Evolutionary conservation across 2,888 invertebrate genomes (phyloP).

Genomic region (Drepanosiphum platanoidis): DNA sequence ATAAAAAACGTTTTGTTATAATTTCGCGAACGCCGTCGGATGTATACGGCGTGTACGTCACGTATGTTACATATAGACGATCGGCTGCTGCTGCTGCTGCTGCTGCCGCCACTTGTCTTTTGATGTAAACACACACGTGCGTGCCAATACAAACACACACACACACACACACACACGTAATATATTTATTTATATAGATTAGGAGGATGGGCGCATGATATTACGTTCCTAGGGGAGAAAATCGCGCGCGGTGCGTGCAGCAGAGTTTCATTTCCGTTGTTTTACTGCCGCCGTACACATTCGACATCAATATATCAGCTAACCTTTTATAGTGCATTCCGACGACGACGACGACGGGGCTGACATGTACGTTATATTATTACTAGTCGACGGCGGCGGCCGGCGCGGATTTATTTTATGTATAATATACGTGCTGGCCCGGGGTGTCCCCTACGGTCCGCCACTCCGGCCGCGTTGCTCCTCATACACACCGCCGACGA

Average conservation of each 20-base stretch:
- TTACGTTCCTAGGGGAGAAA: neutral
- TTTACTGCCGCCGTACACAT: slow-evolving; percentile 1
- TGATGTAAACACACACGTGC: neutral
- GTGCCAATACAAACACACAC: neutral
- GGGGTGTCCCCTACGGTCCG: neutral
- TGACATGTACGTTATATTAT: neutral
- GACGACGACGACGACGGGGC: neutral
- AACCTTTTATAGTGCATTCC: neutral
- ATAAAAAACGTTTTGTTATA: neutral
- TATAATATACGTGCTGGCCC: neutral
- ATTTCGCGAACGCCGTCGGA: neutral
- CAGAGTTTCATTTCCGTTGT: neutral
- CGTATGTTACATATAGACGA: neutral
- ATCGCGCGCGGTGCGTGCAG: neutral
- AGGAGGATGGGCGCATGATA: neutral
- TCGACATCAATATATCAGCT: slow-evolving; percentile 8
- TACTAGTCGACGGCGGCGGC: neutral
- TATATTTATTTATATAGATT: neutral
- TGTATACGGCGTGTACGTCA: neutral
- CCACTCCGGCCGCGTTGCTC: neutral
- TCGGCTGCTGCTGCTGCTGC: neutral
- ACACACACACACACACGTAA: neutral
- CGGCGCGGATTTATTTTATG: neutral
- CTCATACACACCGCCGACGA: neutral
- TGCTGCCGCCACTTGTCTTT: neutral